Evolutionary conservation across 2,888 invertebrate genomes (phyloP), one percentile per base, ranked within the genome.

Genomic region (Trachelus tabidus): DNA sequence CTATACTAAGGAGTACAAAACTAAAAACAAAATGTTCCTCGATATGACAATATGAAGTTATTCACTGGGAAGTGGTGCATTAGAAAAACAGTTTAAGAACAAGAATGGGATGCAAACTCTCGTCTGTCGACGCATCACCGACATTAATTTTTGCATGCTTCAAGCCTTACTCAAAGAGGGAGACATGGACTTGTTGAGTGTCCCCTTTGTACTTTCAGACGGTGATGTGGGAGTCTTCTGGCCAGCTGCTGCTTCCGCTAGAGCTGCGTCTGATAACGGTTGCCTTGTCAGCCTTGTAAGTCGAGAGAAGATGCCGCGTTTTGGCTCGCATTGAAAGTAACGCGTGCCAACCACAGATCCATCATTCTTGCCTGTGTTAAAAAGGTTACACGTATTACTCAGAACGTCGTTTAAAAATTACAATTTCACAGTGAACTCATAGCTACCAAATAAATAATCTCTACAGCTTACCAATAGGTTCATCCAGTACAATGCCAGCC

Each of bases 401-500:
- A 30, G 71, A 71, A n/a, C n/a, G 3, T n/a, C 15, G 15, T 69
- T 12, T 33, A 11, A 12, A 12, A 69, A 69, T 33, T n/a, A 1
- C 6, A 69, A 69, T 69, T 1, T 40, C 4, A 37, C 3, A 37
- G 3, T 4, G 3, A 15, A 9, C 56, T 56, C 2, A 56, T 23
- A 23, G 23, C 23, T 23, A 9, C 56, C 23, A n/a, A 76, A 30
- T 31, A 76, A 73, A 73, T 37, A 73, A 35, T 77, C 23, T 33
- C 31, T 1, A 73, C 34, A 69, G 84, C 93, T 93, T 93, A 96
- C 99, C 99, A 88, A 97, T 96, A 69, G 98, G 95, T 85, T 98
- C 97, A 92, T 99, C 99, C 84, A 99, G 94, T 81, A 98, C 99
- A 80, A 99, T 95, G 75, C 99, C 99, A 75, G 98, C 99, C 99